phyloP scores from a whole-genome alignment of 2,797 vertebrate genomes.

The Mus caroli region DNA sequence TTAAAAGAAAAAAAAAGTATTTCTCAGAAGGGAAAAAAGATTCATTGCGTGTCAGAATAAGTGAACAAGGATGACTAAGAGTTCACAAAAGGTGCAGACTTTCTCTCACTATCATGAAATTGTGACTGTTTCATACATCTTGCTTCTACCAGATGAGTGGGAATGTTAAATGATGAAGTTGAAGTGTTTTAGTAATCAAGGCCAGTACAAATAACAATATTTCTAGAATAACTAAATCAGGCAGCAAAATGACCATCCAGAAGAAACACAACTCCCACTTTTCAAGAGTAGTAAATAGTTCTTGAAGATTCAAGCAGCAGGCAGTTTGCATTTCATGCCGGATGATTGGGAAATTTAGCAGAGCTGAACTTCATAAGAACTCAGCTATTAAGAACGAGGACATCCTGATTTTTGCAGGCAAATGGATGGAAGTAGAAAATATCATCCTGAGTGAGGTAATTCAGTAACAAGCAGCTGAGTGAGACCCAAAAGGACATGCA shows the following conservation, averaged over 20 bases:
- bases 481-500: too few relatives aligned
- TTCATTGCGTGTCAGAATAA: neutral
- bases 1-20: neutral
- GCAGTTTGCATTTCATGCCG: neutral
- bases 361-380: neutral
- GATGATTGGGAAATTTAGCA: neutral
- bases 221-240: neutral
- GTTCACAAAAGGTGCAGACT: neutral
- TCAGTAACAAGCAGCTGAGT: too few relatives aligned
- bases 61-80: slow-evolving; percentile 8
- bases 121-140: neutral
- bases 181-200: neutral
- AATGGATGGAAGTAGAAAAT: too few relatives aligned
- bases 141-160: neutral
- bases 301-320: neutral
- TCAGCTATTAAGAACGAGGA: too few relatives aligned
- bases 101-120: slow-evolving; percentile 12
- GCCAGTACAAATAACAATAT: neutral
- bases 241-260: neutral
- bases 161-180: neutral
- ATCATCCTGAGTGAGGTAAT: too few relatives aligned
- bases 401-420: too few relatives aligned
- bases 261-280: neutral
- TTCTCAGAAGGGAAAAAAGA: neutral
- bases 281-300: neutral